phyloP scores from a whole-genome alignment of 2,888 invertebrate species.

The Axea sp. region DNA sequence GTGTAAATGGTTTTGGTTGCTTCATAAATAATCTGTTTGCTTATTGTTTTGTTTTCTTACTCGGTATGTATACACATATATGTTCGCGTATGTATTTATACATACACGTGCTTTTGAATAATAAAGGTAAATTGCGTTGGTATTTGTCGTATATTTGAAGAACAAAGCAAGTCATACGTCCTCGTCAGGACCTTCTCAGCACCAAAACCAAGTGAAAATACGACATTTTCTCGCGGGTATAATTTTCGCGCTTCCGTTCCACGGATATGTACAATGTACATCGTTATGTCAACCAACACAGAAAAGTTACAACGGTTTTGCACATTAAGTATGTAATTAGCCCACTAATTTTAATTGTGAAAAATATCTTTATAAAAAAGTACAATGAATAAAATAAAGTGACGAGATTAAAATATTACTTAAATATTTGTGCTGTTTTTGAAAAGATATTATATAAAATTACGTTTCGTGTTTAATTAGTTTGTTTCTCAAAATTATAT shows the following conservation, averaged over 20 bases:
- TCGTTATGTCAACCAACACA: conserved; percentile 44
- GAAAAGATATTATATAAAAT: too few relatives aligned
- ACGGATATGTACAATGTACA: conserved; percentile 52
- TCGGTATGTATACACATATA: too few relatives aligned
- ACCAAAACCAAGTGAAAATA: conserved; percentile 55
- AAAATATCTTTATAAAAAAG: conserved; percentile 21
- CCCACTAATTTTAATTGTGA: conserved; percentile 39
- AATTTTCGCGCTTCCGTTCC: conserved; percentile 61
- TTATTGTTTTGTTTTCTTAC: too few relatives aligned
- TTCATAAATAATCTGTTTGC: too few relatives aligned
- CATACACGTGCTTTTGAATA: conserved; percentile 23
- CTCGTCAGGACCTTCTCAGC: conserved; percentile 41
- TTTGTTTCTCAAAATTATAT: too few relatives aligned
- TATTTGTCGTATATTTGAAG: conserved; percentile 55
- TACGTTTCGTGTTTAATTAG: too few relatives aligned
- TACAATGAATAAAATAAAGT: too few relatives aligned
- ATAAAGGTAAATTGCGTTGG: conserved; percentile 49
- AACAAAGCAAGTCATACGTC: conserved; percentile 57
- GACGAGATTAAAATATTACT: too few relatives aligned
- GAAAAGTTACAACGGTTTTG: conserved; percentile 67
- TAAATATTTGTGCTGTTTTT: too few relatives aligned
- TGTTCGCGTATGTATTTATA: conserved; percentile 1
- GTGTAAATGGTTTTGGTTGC: too few relatives aligned
- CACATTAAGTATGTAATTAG: conserved; percentile 64
- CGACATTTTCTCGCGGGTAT: conserved; percentile 57